Evolutionary conservation across 2,888 invertebrate genomes (phyloP).

Genomic region (Parnassius mnemosyne): DNA sequence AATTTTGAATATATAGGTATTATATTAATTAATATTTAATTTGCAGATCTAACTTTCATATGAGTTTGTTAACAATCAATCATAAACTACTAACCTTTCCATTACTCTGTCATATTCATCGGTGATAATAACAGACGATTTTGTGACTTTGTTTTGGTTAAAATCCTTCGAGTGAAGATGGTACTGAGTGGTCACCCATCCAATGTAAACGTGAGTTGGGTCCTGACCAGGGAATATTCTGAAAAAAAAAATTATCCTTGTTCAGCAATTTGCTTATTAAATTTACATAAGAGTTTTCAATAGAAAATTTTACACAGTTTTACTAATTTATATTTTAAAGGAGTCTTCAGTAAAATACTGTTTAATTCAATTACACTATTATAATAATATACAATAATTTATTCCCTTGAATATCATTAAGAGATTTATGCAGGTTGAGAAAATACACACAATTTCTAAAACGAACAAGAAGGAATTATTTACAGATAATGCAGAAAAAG

Average conservation of each 20-base stretch:
- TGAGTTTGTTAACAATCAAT: neutral
- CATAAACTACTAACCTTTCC: constrained; percentile 82
- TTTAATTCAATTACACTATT: no score
- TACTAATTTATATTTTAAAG: no score
- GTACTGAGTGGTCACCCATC: constrained; percentile 99
- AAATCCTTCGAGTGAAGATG: constrained; percentile 94
- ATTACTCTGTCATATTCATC: constrained; percentile 89
- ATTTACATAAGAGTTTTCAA: no score
- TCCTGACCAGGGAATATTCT: constrained; percentile 97
- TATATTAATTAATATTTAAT: no score
- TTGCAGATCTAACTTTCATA: no score
- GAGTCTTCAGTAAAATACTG: no score
- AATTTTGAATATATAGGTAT: no score
- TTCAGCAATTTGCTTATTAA: no score
- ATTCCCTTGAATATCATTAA: no score
- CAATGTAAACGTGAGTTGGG: constrained; percentile 96
- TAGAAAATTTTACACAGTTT: no score
- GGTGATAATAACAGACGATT: constrained; percentile 88
- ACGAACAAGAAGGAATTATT: neutral
- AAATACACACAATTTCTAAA: neutral
- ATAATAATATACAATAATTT: no score
- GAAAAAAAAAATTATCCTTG: constrained; percentile 36
- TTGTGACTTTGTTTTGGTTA: constrained; percentile 91
- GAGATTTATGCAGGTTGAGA: neutral
- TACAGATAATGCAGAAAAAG: no score